Base-by-base conservation (phyloP, 2,888 invertebrate genomes). In the Pecten maximus region DNA sequence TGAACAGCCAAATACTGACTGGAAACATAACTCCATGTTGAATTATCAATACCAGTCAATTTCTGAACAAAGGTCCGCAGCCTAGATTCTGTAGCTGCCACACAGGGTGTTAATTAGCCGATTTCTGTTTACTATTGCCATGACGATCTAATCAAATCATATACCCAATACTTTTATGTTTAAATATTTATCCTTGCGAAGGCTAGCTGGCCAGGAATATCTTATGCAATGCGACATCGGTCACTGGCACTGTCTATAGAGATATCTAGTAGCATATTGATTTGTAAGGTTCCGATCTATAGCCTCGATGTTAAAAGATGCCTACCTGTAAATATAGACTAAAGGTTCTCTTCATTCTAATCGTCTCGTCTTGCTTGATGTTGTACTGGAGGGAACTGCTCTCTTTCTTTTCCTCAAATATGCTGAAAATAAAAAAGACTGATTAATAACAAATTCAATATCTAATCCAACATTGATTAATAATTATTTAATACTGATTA, bases 81-180 rank as follows among this genome's bases (percentile, higher is more conserved):
- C 35, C 35, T 35, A 35, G 74, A 74, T 74, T 74, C 19, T 54
- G 12, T 19, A 10, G 8, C 35, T 74, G 23, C 74, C 74, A 35
- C 74, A 74, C 74, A 74, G 74, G 74, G 74, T 35, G 74, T 74
- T 74, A 74, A 74, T 74, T 74, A 74, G 28, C 12, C 10, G 10
- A 74, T 10, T 35, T 74, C 35, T 74, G 74, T 74, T 74, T 74
- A 74, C 74, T 35, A 74, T 74, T 74, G 35, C 74, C 74, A 74
- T 74, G 74, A 35, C 74, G 35, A 74, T 74, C 35, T 35, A 1
- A 74, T 74, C 74, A 74, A 74, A 74, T 74, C 74, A 74, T 35
- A 74, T 23, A 10, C 28, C 35, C 35, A 3, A 74, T 74, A 74
- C 28, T 8, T n/a, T 28, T 28, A 74, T 74, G 74, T 74, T 74